Evolutionary conservation across 2,888 invertebrate species (phyloP).

Genomic region (Agrilus mali): DNA sequence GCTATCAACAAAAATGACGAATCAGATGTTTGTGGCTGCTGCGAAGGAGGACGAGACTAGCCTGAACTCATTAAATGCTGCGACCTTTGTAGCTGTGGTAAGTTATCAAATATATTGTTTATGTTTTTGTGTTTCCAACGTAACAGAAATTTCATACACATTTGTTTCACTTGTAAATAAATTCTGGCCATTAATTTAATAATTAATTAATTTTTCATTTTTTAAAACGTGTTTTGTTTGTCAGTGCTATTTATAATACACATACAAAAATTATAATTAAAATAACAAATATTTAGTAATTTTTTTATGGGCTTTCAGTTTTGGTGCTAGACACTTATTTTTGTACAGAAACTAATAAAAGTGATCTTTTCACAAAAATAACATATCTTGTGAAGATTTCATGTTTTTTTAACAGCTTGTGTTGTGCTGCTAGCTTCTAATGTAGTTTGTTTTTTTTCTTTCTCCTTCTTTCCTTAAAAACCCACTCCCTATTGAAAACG

Average conservation of each 20-base stretch:
- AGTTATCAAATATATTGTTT: slow-evolving; percentile 27
- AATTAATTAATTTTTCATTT: slow-evolving; percentile 3
- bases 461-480: slow-evolving; percentile 3
- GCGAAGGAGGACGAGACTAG: slow-evolving; percentile 31
- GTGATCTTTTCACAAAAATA: too few relatives aligned
- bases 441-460: slow-evolving; percentile 4
- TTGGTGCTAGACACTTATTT: too few relatives aligned
- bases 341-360: too few relatives aligned
- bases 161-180: neutral
- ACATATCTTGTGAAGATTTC: neutral
- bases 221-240: slow-evolving; percentile 2
- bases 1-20: slow-evolving; percentile 38
- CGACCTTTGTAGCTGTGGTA: slow-evolving; percentile 68
- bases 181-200: slow-evolving; percentile 1
- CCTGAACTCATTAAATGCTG: slow-evolving; percentile 40
- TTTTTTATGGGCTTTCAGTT: too few relatives aligned
- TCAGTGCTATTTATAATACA: slow-evolving; percentile 4
- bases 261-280: neutral
- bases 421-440: slow-evolving; percentile 3
- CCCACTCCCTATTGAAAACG: neutral
- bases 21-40: slow-evolving; percentile 43
- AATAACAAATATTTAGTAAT: too few relatives aligned
- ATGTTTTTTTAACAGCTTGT: neutral
- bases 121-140: slow-evolving; percentile 7
- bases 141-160: neutral